phyloP scores from a whole-genome alignment of 2,888 invertebrate genomes.

The Napeogenes sylphis region DNA sequence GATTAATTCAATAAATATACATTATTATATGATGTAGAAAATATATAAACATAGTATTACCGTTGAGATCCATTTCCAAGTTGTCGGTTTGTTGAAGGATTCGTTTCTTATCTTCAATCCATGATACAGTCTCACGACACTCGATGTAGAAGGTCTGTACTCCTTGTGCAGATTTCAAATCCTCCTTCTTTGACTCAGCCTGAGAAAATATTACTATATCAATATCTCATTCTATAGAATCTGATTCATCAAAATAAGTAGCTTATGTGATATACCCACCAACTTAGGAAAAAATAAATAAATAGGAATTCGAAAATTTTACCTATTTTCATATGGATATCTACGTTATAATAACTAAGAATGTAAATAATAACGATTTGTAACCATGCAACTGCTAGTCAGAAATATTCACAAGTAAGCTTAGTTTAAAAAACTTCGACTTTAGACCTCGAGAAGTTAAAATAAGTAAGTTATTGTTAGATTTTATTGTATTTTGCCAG shows the following conservation, averaged over 20 bases:
- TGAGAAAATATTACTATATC: constrained; percentile 30
- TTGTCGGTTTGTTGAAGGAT: constrained; percentile 98
- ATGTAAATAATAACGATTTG: too few species aligned
- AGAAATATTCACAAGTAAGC: too few species aligned
- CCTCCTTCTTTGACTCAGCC: constrained; percentile 97
- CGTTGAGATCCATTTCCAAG: constrained; percentile 98
- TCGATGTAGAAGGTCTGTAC: constrained; percentile 99
- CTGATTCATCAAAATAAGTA: neutral
- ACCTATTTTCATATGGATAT: too few species aligned
- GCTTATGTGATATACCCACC: neutral
- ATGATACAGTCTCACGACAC: constrained; percentile 97
- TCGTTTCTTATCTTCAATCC: constrained; percentile 99
- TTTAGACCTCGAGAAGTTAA: too few species aligned
- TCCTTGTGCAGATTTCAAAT: constrained; percentile 96
- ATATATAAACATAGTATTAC: constrained; percentile 38
- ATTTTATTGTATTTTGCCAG: too few species aligned
- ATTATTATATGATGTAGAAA: neutral
- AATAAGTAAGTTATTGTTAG: too few species aligned
- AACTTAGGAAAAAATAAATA: too few species aligned
- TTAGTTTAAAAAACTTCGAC: neutral
- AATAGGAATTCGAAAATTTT: too few species aligned
- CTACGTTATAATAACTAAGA: too few species aligned
- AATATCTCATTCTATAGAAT: too few species aligned
- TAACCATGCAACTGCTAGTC: too few species aligned
- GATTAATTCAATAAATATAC: too few species aligned